These are phyloP conservation scores for Colostygia pectinataria DNA, from an alignment of 2,888 invertebrate genomes.

Conservation along the genomic window DNA sequence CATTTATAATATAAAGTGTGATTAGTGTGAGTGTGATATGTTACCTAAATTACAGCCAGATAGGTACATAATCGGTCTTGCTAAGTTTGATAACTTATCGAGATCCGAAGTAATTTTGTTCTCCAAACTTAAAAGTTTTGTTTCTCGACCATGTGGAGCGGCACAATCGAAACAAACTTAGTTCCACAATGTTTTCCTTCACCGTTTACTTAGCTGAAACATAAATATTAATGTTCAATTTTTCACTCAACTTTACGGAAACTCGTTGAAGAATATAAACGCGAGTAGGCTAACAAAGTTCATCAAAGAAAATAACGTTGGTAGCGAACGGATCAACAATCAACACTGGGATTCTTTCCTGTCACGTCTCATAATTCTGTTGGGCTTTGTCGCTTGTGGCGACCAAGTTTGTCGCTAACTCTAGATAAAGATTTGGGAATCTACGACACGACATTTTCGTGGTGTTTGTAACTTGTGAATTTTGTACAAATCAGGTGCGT, in stretches of 20 bases:
- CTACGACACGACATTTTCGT: conserved; percentile 8
- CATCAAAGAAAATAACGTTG: conserved; percentile 14
- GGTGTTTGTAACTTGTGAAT: too few species aligned
- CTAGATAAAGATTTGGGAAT: conserved; percentile 7
- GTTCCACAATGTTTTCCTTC: not conserved
- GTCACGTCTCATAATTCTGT: conserved; percentile 48
- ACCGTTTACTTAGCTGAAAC: not conserved
- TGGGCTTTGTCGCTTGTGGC: conserved; percentile 43
- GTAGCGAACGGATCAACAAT: conserved; percentile 31
- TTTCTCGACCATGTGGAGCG: not conserved
- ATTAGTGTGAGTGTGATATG: too few species aligned
- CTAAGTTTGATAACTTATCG: too few species aligned
- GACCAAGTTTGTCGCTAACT: conserved; percentile 47
- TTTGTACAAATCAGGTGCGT: too few species aligned
- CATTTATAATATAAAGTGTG: too few species aligned
- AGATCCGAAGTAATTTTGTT: too few species aligned
- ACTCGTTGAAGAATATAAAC: conserved; percentile 16
- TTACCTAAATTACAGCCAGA: too few species aligned
- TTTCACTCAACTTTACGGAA: not conserved
- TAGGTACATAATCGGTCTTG: too few species aligned
- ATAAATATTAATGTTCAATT: conserved; percentile 15
- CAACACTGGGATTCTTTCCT: conserved; percentile 31
- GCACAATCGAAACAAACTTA: not conserved
- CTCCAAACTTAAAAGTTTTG: not conserved
- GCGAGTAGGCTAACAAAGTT: conserved; percentile 12